A percentile compares a stretch with the other conserved stretches of the same genome.
Conservation (phyloP, 2,888 invertebrate species). For the Ephialtes manifestator region DNA sequence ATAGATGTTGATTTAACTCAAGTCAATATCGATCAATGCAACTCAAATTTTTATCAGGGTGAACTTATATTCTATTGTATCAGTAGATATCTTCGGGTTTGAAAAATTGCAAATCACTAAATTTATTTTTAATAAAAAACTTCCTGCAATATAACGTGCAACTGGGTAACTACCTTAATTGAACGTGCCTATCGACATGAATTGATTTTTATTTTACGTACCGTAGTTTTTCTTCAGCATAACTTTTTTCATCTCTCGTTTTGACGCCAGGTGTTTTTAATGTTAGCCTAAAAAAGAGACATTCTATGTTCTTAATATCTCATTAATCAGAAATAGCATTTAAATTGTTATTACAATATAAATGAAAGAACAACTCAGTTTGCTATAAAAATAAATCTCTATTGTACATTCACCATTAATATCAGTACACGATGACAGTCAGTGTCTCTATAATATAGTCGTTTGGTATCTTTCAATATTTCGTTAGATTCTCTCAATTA, state of each 20-base stretch:
- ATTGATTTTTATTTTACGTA: neutral
- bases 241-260: neutral
- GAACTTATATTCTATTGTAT: no score
- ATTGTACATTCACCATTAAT: constrained; percentile 73
- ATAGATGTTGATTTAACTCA: no score
- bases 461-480: constrained; percentile 49
- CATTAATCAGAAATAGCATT: neutral
- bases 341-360: neutral
- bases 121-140: no score
- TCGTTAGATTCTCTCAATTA: constrained; percentile 65
- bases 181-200: neutral
- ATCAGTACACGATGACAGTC: constrained; percentile 69
- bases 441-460: constrained; percentile 65
- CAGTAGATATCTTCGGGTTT: no score
- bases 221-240: no score
- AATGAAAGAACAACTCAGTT: constrained; percentile 24
- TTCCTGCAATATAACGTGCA: no score
- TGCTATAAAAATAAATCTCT: constrained; percentile 74
- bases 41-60: no score
- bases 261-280: neutral
- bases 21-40: no score
- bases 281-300: neutral
- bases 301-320: neutral
- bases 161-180: neutral
- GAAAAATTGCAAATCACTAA: no score